Conservation (phyloP, 2,113 vertebrate genomes). For the Paedocypris sp. region DNA sequence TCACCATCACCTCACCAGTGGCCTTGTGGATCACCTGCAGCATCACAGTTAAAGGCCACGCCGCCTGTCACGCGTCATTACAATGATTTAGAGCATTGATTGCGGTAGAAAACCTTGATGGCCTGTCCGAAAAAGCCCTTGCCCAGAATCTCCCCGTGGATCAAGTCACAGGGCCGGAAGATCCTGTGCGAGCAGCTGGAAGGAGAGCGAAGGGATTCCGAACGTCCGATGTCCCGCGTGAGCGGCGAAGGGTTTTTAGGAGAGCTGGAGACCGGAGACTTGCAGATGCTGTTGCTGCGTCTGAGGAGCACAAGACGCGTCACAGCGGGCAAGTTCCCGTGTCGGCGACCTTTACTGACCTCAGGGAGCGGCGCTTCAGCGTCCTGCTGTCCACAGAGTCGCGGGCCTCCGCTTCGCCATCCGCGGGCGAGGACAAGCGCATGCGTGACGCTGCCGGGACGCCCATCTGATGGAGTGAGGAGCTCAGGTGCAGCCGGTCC, state of each 20-base stretch:
- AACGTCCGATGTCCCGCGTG: conserved; percentile 79
- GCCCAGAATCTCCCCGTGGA: conserved; percentile 85
- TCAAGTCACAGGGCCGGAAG: conserved; percentile 90
- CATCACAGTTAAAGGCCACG: no score
- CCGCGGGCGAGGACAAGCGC: conserved; percentile 61
- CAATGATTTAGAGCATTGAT: conserved; percentile 92
- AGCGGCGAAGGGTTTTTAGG: conserved; percentile 71
- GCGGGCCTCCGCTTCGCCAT: conserved; percentile 68
- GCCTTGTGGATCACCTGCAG: conserved; percentile 87
- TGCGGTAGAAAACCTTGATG: conserved; percentile 76
- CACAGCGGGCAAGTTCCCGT: no score
- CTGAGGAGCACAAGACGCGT: conserved; percentile 48
- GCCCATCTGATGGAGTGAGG: conserved; percentile 44
- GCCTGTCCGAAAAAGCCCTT: conserved; percentile 96
- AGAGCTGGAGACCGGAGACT: conserved; percentile 78
- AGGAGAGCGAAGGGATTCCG: conserved; percentile 81
- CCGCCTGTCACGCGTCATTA: no score
- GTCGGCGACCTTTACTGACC: conserved; percentile 61
- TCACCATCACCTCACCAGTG: conserved; percentile 97
- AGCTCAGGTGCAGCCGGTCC: conserved; percentile 70
- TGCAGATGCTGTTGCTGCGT: conserved; percentile 89
- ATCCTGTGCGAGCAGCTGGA: conserved; percentile 88
- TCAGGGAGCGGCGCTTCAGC: conserved; percentile 76
- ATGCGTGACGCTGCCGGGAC: conserved; percentile 63
- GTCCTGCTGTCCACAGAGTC: conserved; percentile 68